Conservation (phyloP, 2,888 invertebrate species). For the Gymnocheta viridis region DNA sequence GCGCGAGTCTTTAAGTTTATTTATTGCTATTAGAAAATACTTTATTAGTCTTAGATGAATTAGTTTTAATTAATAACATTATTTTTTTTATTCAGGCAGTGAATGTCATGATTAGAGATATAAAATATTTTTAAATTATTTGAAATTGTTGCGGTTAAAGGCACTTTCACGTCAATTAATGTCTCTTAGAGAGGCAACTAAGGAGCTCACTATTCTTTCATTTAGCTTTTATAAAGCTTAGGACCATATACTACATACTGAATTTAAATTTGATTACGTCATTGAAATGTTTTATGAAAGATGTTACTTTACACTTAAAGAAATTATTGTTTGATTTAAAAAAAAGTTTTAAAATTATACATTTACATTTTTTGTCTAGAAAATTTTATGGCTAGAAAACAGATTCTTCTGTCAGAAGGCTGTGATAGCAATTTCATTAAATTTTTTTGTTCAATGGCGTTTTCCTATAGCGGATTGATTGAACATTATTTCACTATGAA, state of each 20-base stretch:
- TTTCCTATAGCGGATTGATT: too few species aligned
- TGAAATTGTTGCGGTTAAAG: background rate
- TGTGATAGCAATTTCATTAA: too few species aligned
- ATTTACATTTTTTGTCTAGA: background rate
- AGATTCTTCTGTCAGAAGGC: too few species aligned
- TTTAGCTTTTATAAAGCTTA: slow-evolving; percentile 45
- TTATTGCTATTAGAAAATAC: background rate
- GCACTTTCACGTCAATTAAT: background rate
- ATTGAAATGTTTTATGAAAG: slow-evolving; percentile 2
- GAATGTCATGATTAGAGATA: slow-evolving; percentile 2
- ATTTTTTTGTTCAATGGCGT: too few species aligned
- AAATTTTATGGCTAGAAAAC: background rate
- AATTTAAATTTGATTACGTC: slow-evolving; percentile 38
- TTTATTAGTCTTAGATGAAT: background rate
- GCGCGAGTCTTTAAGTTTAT: background rate
- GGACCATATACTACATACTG: background rate
- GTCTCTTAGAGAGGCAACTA: background rate
- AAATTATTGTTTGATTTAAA: slow-evolving; percentile 17
- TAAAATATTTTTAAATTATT: background rate
- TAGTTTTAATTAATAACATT: background rate
- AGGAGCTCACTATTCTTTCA: slow-evolving; percentile 20
- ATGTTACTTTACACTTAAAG: slow-evolving; percentile 30
- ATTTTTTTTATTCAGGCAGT: background rate
- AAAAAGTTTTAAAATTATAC: background rate
- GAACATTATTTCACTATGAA: too few species aligned